Evolutionary conservation across 2,113 vertebrate species (phyloP), one percentile per base, ranked within the genome.

Genomic region (Anseranas semipalmata): DNA sequence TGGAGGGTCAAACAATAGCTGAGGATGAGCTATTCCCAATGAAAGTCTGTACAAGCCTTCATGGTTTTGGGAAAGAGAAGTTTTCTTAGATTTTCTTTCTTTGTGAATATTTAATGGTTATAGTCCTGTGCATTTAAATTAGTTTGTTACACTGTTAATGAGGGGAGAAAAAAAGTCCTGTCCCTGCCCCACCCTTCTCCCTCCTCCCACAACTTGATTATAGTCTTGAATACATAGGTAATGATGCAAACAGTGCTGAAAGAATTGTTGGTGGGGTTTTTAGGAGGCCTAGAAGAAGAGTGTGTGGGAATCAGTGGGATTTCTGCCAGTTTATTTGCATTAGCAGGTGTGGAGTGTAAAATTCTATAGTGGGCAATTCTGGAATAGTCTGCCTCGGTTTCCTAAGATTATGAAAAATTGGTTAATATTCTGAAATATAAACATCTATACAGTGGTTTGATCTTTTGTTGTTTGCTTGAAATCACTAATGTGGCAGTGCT

Each of bases 1-100:
- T 86, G 59, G 25, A 89, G 33, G 63, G 74, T 89, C 77, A 93
- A 77, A 43, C 33, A 75, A 52, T 55, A 82, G 83, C 43, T 89
- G 67, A 92, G 92, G 74, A 89, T 85, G 41, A 85, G n/a, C 83
- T 87, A 72, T 92, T 96, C 35, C 39, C 33, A 58, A 1, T 63
- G 87, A 86, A 92, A 71, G 16, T 39, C 52, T 79, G 30, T 71
- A 43, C 32, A 81, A 76, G 35, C 30, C 0, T 39, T 70, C 62
- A 56, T 0, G 56, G 81, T 90, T 80, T 60, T 68, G 20, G 66
- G 20, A 55, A 63, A 17, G 41, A 17, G 41, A 12, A 25, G 10
- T 56, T 68, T 68, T 63, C 45, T 63, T n/a, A 33, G 6, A 39
- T 24, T 48, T 58, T 76, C 12, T 11, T 24, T 65, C 21, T 12